A percentile compares a stretch with the other conserved stretches of the same genome.
Evolutionary conservation across 37 sponge, comb jelly and placozoan species (phyloP).

Genomic region (Ephydatia muelleri): DNA sequence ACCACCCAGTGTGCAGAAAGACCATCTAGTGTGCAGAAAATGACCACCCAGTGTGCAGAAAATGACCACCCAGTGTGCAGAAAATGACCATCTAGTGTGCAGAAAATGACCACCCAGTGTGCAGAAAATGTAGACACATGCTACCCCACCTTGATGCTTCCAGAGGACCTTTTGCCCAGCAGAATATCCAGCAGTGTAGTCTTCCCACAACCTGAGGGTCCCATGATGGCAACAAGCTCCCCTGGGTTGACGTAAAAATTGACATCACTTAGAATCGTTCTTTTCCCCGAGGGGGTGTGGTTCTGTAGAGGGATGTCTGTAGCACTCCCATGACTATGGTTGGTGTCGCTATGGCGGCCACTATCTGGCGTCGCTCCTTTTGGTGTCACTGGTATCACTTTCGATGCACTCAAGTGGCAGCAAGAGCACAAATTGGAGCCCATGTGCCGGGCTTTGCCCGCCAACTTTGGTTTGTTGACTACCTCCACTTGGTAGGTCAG

Average conservation of each 20-base stretch:
- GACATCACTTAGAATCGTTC: constrained; percentile 54
- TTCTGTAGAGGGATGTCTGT: background rate
- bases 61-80: no score
- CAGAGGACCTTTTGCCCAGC: constrained; percentile 35
- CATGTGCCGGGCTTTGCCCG: background rate
- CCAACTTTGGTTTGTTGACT: background rate
- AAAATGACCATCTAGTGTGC: no score
- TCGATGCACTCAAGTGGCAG: background rate
- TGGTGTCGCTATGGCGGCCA: background rate
- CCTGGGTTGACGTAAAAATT: constrained; percentile 82
- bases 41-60: no score
- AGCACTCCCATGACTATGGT: background rate
- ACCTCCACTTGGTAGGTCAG: constrained; percentile 39
- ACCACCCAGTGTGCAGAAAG: no score
- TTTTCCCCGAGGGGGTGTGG: background rate
- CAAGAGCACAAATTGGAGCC: background rate
- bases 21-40: no score
- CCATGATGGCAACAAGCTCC: constrained; percentile 84
- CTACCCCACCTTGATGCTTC: constrained; percentile 40
- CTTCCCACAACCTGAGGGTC: constrained; percentile 83
- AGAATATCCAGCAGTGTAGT: constrained; percentile 79
- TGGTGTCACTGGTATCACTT: background rate
- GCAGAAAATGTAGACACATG: no score
- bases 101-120: no score
- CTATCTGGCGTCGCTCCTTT: background rate